phyloP scores from a whole-genome alignment of 2,797 vertebrate genomes.

The Microctenopoma stevenorrisi region DNA sequence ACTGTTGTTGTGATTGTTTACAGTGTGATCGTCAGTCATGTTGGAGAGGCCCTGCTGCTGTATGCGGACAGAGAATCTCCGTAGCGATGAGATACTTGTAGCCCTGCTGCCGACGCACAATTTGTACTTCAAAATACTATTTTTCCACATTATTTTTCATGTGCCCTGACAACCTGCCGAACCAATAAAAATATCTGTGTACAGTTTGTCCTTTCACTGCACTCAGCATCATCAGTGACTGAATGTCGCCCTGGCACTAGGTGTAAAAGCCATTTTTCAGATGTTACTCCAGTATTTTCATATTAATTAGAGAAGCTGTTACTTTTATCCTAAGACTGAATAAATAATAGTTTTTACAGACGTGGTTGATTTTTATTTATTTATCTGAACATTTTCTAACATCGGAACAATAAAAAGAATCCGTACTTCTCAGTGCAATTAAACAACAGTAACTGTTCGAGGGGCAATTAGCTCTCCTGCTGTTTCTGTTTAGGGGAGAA shows the following conservation, averaged over 20 bases:
- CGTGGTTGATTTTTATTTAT: conserved; percentile 17
- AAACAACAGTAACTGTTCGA: neutral
- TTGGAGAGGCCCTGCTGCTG: conserved; percentile 89
- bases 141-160: conserved; percentile 37
- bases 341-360: neutral
- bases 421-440: neutral
- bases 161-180: conserved; percentile 5
- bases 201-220: neutral
- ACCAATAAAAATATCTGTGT: conserved; percentile 40
- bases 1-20: neutral
- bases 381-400: conserved; percentile 1
- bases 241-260: neutral
- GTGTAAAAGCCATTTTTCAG: neutral
- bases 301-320: neutral
- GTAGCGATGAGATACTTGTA: conserved; percentile 30
- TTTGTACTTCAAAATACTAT: conserved; percentile 15
- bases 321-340: neutral
- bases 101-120: neutral
- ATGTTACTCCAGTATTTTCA: neutral
- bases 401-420: neutral
- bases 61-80: conserved; percentile 82
- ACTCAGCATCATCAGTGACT: neutral
- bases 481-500: conserved; percentile 91
- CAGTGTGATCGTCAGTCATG: conserved; percentile 81
- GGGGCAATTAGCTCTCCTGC: conserved; percentile 76